Percentiles rank a stretch among this genome's conserved stretches.
These are phyloP conservation scores for Petrolisthes cinctipes DNA, from an alignment of 2,888 invertebrate genomes.

Conservation along the genomic window DNA sequence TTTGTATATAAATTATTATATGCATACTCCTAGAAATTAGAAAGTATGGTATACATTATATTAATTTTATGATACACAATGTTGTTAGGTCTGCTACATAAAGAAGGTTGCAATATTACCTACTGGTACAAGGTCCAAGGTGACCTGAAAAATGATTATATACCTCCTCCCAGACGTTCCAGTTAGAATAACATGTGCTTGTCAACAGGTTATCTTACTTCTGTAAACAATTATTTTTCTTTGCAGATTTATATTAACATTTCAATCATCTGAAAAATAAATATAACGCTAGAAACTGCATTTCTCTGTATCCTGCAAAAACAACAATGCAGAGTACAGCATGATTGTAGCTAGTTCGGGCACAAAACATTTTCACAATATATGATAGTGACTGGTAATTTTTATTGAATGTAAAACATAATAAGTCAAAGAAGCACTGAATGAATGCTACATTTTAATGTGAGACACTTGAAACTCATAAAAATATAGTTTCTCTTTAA, in stretches of 20 bases:
- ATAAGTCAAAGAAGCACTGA: too few species aligned
- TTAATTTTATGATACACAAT: too few species aligned
- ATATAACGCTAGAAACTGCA: slow-evolving; percentile 26
- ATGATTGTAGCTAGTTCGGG: not conserved
- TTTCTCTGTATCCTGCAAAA: not conserved
- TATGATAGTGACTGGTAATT: too few species aligned
- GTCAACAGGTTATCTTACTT: not conserved
- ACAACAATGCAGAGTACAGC: slow-evolving; percentile 6
- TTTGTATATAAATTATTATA: too few species aligned
- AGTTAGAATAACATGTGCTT: slow-evolving; percentile 4
- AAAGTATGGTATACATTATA: too few species aligned
- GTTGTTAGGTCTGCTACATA: not conserved
- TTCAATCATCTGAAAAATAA: slow-evolving; percentile 47
- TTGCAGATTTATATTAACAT: slow-evolving; percentile 55
- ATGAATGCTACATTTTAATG: too few species aligned
- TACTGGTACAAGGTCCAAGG: not conserved
- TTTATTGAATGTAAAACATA: too few species aligned
- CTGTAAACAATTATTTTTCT: slow-evolving; percentile 7
- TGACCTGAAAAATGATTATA: not conserved
- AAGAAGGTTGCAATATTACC: not conserved
- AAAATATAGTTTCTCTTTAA: too few species aligned
- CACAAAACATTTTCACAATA: not conserved
- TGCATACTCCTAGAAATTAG: too few species aligned
- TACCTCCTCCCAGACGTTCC: not conserved
- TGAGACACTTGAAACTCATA: too few species aligned